These are phyloP conservation scores for Nematostella vectensis DNA, from an alignment of 92 coral and sea anemone species.

Conservation along the genomic window DNA sequence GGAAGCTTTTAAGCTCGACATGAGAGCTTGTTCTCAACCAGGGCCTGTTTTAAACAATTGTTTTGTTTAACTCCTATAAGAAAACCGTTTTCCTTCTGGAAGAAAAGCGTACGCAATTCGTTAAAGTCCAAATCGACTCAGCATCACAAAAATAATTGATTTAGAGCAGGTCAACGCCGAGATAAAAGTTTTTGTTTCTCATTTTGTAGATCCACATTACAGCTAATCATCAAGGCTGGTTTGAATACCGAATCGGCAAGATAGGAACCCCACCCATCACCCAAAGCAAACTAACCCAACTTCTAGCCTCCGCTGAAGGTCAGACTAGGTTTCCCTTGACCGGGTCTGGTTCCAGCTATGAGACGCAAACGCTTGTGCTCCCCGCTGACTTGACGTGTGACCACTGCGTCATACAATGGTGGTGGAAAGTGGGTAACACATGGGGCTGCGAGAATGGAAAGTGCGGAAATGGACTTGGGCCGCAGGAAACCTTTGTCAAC, in stretches of 20 bases:
- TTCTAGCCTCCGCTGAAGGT: constrained; percentile 43
- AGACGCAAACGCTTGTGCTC: constrained; percentile 28
- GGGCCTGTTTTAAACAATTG: no score
- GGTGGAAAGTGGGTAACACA: constrained; percentile 87
- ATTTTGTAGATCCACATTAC: constrained; percentile 43
- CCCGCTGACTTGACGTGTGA: constrained; percentile 71
- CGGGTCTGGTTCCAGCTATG: constrained; percentile 15
- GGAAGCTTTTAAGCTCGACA: no score
- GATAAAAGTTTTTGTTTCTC: no score
- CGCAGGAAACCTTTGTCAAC: constrained; percentile 87
- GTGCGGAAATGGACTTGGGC: constrained; percentile 61
- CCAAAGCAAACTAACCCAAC: constrained; percentile 50
- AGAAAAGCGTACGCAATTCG: no score
- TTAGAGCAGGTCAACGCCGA: no score
- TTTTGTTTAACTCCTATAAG: no score
- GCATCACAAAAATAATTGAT: no score
- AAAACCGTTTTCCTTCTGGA: no score
- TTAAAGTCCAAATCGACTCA: no score
- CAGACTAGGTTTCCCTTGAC: constrained; percentile 19
- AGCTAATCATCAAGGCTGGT: constrained; percentile 68
- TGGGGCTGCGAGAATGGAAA: constrained; percentile 63
- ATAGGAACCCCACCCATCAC: constrained; percentile 65
- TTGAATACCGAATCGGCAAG: constrained; percentile 63
- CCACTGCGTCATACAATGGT: constrained; percentile 96
- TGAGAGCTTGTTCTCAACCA: no score